Conservation (phyloP, 2,113 vertebrate species). For the Amphiprion percula region DNA sequence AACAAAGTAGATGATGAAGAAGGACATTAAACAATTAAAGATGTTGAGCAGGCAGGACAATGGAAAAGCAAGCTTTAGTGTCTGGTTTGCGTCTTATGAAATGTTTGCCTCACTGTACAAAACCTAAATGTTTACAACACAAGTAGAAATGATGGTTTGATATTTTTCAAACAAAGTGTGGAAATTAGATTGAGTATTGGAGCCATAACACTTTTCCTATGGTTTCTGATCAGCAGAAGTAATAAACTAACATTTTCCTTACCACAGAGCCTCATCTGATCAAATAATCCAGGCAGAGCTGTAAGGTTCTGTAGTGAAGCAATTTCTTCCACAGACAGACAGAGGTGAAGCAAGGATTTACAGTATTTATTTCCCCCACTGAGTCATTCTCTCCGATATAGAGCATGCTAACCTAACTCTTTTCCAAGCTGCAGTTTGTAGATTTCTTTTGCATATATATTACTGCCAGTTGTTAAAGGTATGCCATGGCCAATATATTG, state of each 20-base stretch:
- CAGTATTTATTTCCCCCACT: background rate
- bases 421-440: background rate
- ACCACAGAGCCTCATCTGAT: background rate
- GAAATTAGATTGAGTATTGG: constrained; percentile 6
- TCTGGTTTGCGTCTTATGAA: background rate
- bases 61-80: background rate
- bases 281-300: background rate
- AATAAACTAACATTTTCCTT: background rate
- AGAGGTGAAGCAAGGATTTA: background rate
- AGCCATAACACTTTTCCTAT: background rate
- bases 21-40: constrained; percentile 13
- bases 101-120: constrained; percentile 28
- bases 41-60: constrained; percentile 22
- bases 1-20: constrained; percentile 45
- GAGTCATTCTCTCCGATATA: background rate
- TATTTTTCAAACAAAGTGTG: background rate
- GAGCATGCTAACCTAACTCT: background rate
- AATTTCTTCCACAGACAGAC: background rate
- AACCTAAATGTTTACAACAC: constrained; percentile 10
- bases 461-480: too few relatives aligned
- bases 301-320: too few relatives aligned
- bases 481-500: too few relatives aligned
- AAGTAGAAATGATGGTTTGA: constrained; percentile 6
- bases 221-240: constrained; percentile 14
- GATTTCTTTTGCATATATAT: too few relatives aligned